phyloP scores from a whole-genome alignment of 2,113 vertebrate species.

The Phrynosoma blainvillii region DNA sequence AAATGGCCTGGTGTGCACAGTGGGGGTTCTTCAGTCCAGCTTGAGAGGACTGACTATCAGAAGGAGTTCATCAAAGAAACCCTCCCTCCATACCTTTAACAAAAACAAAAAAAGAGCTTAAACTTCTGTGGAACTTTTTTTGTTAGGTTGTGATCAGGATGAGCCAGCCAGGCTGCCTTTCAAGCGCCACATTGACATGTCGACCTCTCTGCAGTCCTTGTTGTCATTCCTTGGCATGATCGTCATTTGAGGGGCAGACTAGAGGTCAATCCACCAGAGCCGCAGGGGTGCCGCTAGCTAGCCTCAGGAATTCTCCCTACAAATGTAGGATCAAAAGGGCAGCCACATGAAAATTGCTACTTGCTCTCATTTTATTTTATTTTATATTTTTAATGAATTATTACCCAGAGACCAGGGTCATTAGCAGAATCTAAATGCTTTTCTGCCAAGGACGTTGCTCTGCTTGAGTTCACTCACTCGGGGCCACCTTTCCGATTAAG shows the following conservation, averaged over 20 bases:
- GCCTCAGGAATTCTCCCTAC: constrained; percentile 60
- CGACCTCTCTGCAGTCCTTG: constrained; percentile 51
- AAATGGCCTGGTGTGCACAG: too few relatives aligned
- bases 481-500: constrained; percentile 21
- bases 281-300: constrained; percentile 24
- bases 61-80: neutral
- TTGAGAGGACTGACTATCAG: neutral
- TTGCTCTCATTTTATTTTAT: constrained; percentile 7
- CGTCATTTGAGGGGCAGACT: constrained; percentile 55
- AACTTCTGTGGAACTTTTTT: constrained; percentile 8
- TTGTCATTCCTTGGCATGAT: constrained; percentile 63
- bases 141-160: constrained; percentile 45
- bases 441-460: constrained; percentile 49
- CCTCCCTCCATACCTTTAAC: neutral
- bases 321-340: constrained; percentile 63
- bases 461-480: neutral
- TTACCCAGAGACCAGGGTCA: constrained; percentile 64
- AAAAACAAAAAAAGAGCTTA: neutral
- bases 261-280: constrained; percentile 61
- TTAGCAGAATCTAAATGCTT: constrained; percentile 68
- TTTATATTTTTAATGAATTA: constrained; percentile 58
- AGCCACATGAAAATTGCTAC: constrained; percentile 61
- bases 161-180: constrained; percentile 56
- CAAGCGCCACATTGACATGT: constrained; percentile 55
- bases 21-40: neutral